These are phyloP conservation scores for Morpho deidamia DNA, from an alignment of 2,888 invertebrate species.

Conservation along the genomic window DNA sequence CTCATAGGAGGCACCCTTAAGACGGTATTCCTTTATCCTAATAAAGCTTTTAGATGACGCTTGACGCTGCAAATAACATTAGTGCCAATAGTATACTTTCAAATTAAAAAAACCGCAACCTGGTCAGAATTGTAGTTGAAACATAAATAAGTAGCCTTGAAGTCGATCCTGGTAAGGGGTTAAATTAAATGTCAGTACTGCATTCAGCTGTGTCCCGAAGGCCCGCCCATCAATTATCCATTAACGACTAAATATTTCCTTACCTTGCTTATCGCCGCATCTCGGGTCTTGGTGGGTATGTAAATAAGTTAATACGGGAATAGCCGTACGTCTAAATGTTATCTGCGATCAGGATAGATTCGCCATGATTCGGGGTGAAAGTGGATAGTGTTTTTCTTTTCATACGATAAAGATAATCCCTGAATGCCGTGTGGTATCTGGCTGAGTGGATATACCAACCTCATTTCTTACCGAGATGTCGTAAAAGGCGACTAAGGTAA, in stretches of 20 bases:
- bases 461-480: too few species aligned
- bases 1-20: too few species aligned
- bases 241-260: constrained; percentile 29
- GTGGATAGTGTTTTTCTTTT: neutral
- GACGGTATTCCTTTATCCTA: too few species aligned
- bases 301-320: constrained; percentile 29
- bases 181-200: constrained; percentile 15
- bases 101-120: too few species aligned
- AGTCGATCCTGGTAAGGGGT: neutral
- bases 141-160: neutral
- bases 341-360: constrained; percentile 29
- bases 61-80: too few species aligned
- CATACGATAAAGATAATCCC: too few species aligned
- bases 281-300: constrained; percentile 25
- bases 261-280: constrained; percentile 24
- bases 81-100: too few species aligned
- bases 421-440: too few species aligned
- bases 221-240: constrained; percentile 26
- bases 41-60: too few species aligned
- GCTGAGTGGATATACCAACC: too few species aligned
- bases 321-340: constrained; percentile 26
- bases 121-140: neutral
- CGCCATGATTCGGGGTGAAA: constrained; percentile 4
- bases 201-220: constrained; percentile 5
- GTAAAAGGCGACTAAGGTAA: too few species aligned